Evolutionary conservation across 2,888 invertebrate species (phyloP), one percentile per base, ranked within the genome.

Genomic region (Ophraella communa): DNA sequence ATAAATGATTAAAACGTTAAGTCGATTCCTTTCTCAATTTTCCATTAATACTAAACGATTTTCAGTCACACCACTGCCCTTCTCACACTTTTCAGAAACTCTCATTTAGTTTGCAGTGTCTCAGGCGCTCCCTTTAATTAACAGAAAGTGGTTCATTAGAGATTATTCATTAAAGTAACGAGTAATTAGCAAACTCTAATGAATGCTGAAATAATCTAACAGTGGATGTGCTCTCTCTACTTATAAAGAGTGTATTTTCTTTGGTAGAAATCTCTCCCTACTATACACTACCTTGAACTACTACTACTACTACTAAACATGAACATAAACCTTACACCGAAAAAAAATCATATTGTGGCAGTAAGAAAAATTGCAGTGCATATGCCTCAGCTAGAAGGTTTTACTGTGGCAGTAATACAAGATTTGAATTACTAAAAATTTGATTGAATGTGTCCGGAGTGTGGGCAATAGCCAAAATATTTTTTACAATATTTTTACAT

Each of bases 111-210:
- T 77, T 77, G 72, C 77, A 77, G 76, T 78, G 77, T 80, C 78
- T 79, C 76, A 76, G 79, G 78, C 80, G 79, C 79, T 80, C 80
- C 90, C 90, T 91, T 91, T 91, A 91, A 91, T 91, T 91, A 91
- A 91, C 91, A 90, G 90, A 91, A 91, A 91, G 91, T 91, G 91
- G 91, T 91, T 91, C 91, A 91, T 91, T 91, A 91, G 90, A 90
- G 91, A 90, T 91, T 91, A 91, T 91, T 91, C 91, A 91, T 91
- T 91, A 91, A 90, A 90, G 90, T 90, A 90, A 90, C 90, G 89
- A 90, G 90, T 91, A 91, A 91, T 91, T 91, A 91, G 91, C 89
- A 90, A 90, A 90, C 89, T 91, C 90, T 90, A 91, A 89, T 89
- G 89, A 89, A 89, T 89, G 88, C 89, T 87, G 88, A 89, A 89